Evolutionary conservation across 2,113 vertebrate genomes (phyloP), one percentile per base, ranked within the genome.

Genomic region (Dromaius novaehollandiae): DNA sequence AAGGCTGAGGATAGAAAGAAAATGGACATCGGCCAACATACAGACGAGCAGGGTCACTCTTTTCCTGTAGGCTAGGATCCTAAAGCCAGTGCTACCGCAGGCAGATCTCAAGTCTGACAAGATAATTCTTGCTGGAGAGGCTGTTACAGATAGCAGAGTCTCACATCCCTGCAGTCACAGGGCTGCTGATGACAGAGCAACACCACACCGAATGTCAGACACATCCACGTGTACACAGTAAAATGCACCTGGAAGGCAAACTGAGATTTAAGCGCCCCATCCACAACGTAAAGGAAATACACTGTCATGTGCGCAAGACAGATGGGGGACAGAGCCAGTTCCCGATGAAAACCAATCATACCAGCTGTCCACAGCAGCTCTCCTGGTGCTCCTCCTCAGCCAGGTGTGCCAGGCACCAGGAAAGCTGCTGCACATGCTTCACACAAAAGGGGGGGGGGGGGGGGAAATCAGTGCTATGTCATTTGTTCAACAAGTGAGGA

Each of bases 401-500:
- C 38, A 90, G 70, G 81, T 63, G 48, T 53, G 81, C 88, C 0
- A 2, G 56, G 60, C 42, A 42, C 12, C 70, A 63, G 66, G 55
- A 88, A 82, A 40, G 61, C 80, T 64, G 55, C 34, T 3, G 8
- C 50, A 74, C 1, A 2, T 22, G 55, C 46, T 8, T 28, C 64
- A 22, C 90, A 73, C 55, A 51, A 65, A 64, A 63, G 22, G n/a
- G n/a, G n/a, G n/a, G n/a, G n/a, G n/a, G n/a, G n/a, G n/a, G n/a
- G n/a, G n/a, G n/a, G n/a, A n/a, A n/a, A 3, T 42, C 76, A 36
- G 28, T 0, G 8, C 18, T 53, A 15, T 8, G 14, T 28, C 36
- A 28, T 61, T 32, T 38, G 46, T 17, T 46, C 1, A 0, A 28
- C 7, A 51, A 13, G 32, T 2, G 0, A 7, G 30, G 28, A 46